Evolutionary conservation across 2,888 invertebrate species (phyloP).

Genomic region (Sericinus montela): DNA sequence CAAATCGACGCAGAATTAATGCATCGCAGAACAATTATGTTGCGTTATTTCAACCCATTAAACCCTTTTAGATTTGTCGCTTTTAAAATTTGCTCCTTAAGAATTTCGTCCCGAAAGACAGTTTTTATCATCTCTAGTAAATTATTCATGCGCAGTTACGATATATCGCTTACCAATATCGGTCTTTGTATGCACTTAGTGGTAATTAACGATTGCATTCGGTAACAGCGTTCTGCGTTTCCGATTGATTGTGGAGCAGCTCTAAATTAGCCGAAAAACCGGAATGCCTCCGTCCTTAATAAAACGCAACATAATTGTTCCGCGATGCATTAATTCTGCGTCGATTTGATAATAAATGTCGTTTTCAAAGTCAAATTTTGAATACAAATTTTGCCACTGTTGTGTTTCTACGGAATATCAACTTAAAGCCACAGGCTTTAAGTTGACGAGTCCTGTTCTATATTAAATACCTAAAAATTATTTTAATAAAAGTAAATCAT

Average conservation of each 20-base stretch:
- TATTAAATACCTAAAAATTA: too few species aligned
- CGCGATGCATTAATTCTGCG: background rate
- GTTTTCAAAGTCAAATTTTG: background rate
- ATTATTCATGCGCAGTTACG: slow-evolving; percentile 35
- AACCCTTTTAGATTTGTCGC: background rate
- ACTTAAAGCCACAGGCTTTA: too few species aligned
- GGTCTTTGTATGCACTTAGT: slow-evolving; percentile 42
- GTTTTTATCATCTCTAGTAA: slow-evolving; percentile 26
- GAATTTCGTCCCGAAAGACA: slow-evolving; percentile 1
- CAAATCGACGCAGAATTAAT: slow-evolving; percentile 3
- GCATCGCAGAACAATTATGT: slow-evolving; percentile 6
- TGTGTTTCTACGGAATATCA: too few species aligned
- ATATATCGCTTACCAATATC: slow-evolving; percentile 33
- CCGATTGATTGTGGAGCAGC: slow-evolving; percentile 42
- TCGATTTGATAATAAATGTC: slow-evolving; percentile 7
- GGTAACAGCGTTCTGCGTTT: slow-evolving; percentile 50
- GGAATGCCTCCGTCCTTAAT: slow-evolving; percentile 26
- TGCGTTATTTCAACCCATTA: too few species aligned
- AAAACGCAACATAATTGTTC: slow-evolving; percentile 14
- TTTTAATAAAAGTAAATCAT: too few species aligned
- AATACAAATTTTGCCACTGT: background rate
- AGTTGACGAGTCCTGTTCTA: too few species aligned
- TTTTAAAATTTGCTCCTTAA: background rate
- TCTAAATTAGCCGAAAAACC: slow-evolving; percentile 36
- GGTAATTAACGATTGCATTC: slow-evolving; percentile 51